A percentile compares a stretch with the other conserved stretches of the same genome.
phyloP scores from a whole-genome alignment of 1,140 invertebrate species.

The Andricus grossulariae region DNA sequence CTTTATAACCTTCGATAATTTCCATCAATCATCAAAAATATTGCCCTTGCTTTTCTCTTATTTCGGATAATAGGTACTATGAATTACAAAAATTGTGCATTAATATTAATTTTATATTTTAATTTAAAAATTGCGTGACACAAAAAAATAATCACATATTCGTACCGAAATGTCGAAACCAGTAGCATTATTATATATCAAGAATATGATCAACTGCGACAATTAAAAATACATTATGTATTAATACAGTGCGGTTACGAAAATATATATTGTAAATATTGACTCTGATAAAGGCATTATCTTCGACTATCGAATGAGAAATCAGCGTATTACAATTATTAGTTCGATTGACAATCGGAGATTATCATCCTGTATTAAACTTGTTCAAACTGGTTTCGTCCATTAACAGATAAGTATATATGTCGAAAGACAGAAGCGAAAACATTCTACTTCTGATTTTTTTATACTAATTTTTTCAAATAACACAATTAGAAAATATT shows the following conservation, averaged over 20 bases:
- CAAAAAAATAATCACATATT: too few relatives aligned
- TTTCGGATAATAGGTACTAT: too few relatives aligned
- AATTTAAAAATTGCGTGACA: too few relatives aligned
- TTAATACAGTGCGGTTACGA: background rate
- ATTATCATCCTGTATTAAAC: background rate
- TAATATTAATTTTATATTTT: too few relatives aligned
- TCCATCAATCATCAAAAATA: too few relatives aligned
- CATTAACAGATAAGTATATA: background rate
- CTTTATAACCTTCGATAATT: too few relatives aligned
- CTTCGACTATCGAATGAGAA: background rate
- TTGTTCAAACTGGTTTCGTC: background rate
- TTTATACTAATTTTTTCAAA: too few relatives aligned
- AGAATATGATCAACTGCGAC: background rate
- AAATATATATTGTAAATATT: slow-evolving; percentile 25
- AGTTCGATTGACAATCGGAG: background rate
- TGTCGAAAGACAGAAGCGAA: too few relatives aligned
- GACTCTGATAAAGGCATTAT: slow-evolving; percentile 18
- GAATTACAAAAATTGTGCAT: too few relatives aligned
- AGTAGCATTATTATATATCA: background rate
- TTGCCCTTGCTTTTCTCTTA: too few relatives aligned
- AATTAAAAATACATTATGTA: background rate
- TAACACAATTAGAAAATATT: too few relatives aligned
- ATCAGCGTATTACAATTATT: slow-evolving; percentile 4
- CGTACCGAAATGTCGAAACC: background rate
- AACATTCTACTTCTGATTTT: too few relatives aligned